Evolutionary conservation across 1,140 invertebrate species (phyloP).

Genomic region (Drosophila melanogaster): DNA sequence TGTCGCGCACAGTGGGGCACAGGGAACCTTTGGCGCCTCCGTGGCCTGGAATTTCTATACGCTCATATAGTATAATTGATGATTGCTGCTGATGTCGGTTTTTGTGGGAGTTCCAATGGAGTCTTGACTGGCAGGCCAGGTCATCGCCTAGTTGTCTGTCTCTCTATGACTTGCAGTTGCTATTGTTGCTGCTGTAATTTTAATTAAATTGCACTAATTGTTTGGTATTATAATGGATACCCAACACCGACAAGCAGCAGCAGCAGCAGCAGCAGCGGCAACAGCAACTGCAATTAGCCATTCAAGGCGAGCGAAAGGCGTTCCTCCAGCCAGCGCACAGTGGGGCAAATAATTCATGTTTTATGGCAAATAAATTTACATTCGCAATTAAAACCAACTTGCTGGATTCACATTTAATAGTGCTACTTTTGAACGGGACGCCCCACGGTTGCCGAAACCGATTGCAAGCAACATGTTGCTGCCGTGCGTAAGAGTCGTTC

Average conservation of each 20-base stretch:
- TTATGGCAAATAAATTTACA: conserved; percentile 61
- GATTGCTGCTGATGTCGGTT: conserved; percentile 28
- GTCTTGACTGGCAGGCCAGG: conserved; percentile 70
- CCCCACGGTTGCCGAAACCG: conserved; percentile 45
- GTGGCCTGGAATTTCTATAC: conserved; percentile 39
- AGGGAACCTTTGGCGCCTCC: conserved; percentile 41
- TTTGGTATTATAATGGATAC: conserved; percentile 74
- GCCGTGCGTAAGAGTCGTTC: conserved; percentile 40
- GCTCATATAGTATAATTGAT: conserved; percentile 59
- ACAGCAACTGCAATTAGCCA: conserved; percentile 62
- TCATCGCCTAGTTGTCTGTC: conserved; percentile 52
- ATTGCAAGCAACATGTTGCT: conserved; percentile 59
- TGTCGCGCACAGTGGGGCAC: conserved; percentile 67
- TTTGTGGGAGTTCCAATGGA: conserved; percentile 9
- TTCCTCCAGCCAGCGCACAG: conserved; percentile 36
- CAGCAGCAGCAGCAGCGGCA: not conserved
- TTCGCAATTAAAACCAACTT: conserved; percentile 67
- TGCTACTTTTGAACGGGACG: conserved; percentile 41
- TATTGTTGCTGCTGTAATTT: conserved; percentile 57
- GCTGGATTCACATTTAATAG: conserved; percentile 77
- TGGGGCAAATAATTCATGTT: conserved; percentile 54
- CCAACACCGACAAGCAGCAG: conserved; percentile 32
- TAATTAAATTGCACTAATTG: conserved; percentile 82
- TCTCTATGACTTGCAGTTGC: conserved; percentile 66
- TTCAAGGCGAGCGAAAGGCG: conserved; percentile 65